Evolutionary conservation across 2,113 vertebrate genomes (phyloP).

Genomic region (Callipepla californica): DNA sequence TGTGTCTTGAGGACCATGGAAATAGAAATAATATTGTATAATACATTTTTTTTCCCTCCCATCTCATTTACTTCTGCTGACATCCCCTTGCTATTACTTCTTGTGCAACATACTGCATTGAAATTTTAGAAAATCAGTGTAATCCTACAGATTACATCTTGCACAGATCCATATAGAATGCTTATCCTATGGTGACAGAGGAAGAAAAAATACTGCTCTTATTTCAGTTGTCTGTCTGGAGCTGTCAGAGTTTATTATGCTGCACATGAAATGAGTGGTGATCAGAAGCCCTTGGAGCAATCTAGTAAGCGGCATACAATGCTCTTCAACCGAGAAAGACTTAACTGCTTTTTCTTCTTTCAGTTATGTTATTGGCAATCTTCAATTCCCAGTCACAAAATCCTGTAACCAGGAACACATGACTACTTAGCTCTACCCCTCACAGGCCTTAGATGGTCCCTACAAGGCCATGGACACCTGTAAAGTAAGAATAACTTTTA

Average conservation of each 20-base stretch:
- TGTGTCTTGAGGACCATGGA: neutral
- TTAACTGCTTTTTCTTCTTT: neutral
- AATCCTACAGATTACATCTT: neutral
- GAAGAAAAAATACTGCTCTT: neutral
- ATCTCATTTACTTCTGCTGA: neutral
- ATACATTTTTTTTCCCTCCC: neutral
- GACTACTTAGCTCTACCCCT: neutral
- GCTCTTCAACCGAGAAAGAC: neutral
- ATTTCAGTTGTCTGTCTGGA: neutral
- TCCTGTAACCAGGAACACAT: neutral
- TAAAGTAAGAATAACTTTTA: neutral
- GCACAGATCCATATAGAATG: neutral
- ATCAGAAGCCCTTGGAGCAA: fast-evolving
- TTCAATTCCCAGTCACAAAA: neutral
- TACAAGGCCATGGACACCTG: fast-evolving
- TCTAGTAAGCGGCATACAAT: fast-evolving
- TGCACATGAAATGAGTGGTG: neutral
- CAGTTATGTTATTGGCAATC: neutral
- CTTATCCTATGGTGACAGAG: neutral
- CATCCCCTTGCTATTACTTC: neutral
- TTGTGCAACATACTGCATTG: neutral
- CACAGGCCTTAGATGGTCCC: neutral
- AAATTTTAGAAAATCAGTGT: slow-evolving; percentile 9
- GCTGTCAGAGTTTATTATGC: neutral
- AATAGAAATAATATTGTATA: neutral